phyloP scores from a whole-genome alignment of 1,140 invertebrate species.

The Drosophila insularis region DNA sequence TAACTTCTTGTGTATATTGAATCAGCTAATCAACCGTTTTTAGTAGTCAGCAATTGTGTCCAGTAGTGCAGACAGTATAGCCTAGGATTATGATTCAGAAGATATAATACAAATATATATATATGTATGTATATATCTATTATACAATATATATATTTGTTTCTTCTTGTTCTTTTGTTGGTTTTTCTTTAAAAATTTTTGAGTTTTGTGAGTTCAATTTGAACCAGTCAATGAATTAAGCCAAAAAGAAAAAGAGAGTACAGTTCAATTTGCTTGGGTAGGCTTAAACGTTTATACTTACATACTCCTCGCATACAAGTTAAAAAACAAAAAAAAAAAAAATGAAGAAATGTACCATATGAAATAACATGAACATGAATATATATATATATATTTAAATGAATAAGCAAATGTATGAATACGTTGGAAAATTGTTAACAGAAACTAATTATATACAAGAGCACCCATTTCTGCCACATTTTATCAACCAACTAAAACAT shows the following conservation, averaged over 20 bases:
- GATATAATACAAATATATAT: conserved; percentile 1
- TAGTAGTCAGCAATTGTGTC: background rate
- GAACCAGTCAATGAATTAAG: background rate
- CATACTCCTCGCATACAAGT: background rate
- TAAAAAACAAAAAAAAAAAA: too few relatives aligned
- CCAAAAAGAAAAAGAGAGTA: conserved; percentile 36
- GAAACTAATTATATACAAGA: conserved; percentile 62
- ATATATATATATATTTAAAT: conserved; percentile 9
- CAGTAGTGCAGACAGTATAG: conserved; percentile 4
- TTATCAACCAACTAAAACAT: background rate
- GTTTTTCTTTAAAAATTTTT: conserved; percentile 24
- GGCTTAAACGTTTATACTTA: conserved; percentile 35
- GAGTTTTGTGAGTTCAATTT: background rate
- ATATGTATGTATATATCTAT: conserved; percentile 23
- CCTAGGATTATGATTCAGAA: conserved; percentile 1
- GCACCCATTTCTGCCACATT: conserved; percentile 71
- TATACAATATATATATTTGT: conserved; percentile 35
- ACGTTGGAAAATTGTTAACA: conserved; percentile 40
- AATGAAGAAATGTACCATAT: conserved; percentile 13
- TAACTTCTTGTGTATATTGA: background rate
- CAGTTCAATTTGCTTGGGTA: conserved; percentile 75
- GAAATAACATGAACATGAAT: conserved; percentile 37
- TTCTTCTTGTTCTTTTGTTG: conserved; percentile 40
- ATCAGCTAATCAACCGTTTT: background rate
- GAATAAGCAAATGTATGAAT: conserved; percentile 26